phyloP scores from a whole-genome alignment of 1,140 invertebrate genomes.

The Zaprionus inermis region DNA sequence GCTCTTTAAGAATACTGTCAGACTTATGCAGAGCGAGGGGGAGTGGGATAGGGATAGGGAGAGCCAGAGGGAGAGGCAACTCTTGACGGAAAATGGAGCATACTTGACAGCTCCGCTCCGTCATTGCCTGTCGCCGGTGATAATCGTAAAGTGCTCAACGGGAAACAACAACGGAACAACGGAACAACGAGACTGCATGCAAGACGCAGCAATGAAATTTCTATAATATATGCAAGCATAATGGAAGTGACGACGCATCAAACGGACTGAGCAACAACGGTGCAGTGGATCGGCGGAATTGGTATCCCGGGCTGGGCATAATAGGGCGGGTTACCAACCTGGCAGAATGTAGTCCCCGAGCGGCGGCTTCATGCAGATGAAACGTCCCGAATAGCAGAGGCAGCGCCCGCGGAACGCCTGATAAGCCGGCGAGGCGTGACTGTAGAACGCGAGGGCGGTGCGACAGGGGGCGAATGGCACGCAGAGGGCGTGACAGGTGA shows the following conservation, averaged over 20 bases:
- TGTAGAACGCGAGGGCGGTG: constrained; percentile 94
- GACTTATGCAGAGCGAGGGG: constrained; percentile 3
- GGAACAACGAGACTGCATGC: neutral
- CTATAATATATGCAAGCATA: constrained; percentile 25
- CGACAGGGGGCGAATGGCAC: constrained; percentile 93
- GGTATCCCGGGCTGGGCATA: neutral
- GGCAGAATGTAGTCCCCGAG: constrained; percentile 87
- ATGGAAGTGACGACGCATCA: constrained; percentile 46
- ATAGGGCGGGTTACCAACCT: constrained; percentile 62
- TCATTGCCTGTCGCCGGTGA: constrained; percentile 69
- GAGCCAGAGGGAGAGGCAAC: constrained; percentile 10
- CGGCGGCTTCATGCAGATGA: constrained; percentile 95
- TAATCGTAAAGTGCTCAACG: constrained; percentile 69
- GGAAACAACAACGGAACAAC: constrained; percentile 31
- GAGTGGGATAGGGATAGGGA: neutral
- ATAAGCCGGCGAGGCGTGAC: constrained; percentile 94
- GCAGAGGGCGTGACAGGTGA: constrained; percentile 93
- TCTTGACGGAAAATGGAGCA: constrained; percentile 37
- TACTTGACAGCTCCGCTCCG: constrained; percentile 49
- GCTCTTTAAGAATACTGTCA: constrained; percentile 31
- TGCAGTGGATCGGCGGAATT: neutral
- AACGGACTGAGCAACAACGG: neutral
- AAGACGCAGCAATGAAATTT: constrained; percentile 38
- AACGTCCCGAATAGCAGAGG: constrained; percentile 94
- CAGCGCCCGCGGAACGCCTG: constrained; percentile 94